Conservation (phyloP, 2,888 invertebrate species). For the Drosophila koepferae region DNA sequence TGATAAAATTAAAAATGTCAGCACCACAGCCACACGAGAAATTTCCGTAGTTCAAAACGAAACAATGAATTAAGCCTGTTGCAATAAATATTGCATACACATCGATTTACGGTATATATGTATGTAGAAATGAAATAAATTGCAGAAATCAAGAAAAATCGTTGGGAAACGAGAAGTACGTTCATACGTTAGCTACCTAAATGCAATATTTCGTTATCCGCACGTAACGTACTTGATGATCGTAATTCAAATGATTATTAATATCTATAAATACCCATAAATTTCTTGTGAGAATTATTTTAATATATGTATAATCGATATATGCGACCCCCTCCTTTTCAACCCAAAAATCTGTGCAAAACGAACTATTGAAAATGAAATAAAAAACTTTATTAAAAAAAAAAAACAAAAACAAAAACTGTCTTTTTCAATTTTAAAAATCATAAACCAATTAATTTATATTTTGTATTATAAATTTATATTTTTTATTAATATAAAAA, state of each 20-base stretch:
- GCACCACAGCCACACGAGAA: slow-evolving; percentile 22
- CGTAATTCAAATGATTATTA: slow-evolving; percentile 50
- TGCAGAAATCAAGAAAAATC: slow-evolving; percentile 6
- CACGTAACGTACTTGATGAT: slow-evolving; percentile 44
- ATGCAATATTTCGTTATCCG: slow-evolving; percentile 25
- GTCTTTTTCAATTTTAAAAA: not conserved
- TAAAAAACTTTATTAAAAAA: slow-evolving; percentile 43
- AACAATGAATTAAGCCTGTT: slow-evolving; percentile 40
- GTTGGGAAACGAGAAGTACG: not conserved
- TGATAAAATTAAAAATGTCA: slow-evolving; percentile 62
- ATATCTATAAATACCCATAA: slow-evolving; percentile 36
- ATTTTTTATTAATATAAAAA: not conserved
- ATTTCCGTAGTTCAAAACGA: slow-evolving; percentile 56
- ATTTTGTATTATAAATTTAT: not conserved
- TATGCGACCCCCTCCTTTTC: slow-evolving; percentile 22
- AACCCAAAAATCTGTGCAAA: slow-evolving; percentile 25
- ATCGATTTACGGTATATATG: slow-evolving; percentile 11
- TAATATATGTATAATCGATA: slow-evolving; percentile 47
- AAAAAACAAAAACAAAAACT: not conserved
- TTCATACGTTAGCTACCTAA: slow-evolving; percentile 17
- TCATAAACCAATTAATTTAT: not conserved
- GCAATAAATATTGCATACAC: slow-evolving; percentile 34
- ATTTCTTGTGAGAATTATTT: slow-evolving; percentile 57
- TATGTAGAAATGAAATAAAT: slow-evolving; percentile 22
- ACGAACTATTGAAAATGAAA: slow-evolving; percentile 45